A percentile compares a stretch with the other conserved stretches of the same genome.
phyloP scores from a whole-genome alignment of 2,113 vertebrate species.

The Elachura formosa region DNA sequence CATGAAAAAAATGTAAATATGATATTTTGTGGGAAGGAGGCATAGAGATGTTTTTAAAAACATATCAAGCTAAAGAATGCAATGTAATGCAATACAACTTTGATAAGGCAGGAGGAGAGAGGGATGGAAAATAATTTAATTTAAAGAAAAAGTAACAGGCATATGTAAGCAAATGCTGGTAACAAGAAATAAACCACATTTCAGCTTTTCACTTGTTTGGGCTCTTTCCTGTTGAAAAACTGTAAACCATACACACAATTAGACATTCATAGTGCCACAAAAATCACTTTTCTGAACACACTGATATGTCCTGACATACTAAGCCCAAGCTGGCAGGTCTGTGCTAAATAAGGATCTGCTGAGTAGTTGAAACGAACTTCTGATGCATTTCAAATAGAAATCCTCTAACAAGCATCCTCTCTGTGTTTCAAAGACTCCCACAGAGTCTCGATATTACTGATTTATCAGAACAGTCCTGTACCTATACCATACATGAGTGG shows the following conservation, averaged over 20 bases:
- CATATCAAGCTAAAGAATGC: background rate
- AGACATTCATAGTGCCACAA: conserved; percentile 60
- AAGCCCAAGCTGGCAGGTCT: conserved; percentile 38
- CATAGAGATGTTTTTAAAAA: background rate
- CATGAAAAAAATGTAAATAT: background rate
- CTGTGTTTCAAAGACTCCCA: conserved; percentile 19
- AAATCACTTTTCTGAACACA: conserved; percentile 63
- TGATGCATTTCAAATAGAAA: conserved; percentile 62
- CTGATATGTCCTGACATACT: conserved; percentile 62
- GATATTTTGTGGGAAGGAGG: background rate
- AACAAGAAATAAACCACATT: conserved; percentile 27
- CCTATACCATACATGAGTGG: background rate
- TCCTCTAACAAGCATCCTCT: conserved; percentile 33
- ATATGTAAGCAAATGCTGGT: conserved; percentile 1
- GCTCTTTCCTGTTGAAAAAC: conserved; percentile 46
- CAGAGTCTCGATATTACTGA: background rate
- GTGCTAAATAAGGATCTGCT: conserved; percentile 61
- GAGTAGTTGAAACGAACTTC: conserved; percentile 55
- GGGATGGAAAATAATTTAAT: background rate
- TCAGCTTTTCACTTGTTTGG: conserved; percentile 17
- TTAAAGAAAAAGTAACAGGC: conserved; percentile 23
- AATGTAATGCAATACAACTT: background rate
- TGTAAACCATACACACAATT: conserved; percentile 62
- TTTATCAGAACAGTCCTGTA: conserved; percentile 5
- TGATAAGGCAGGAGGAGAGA: background rate